Evolutionary conservation across 2,113 vertebrate genomes (phyloP), one percentile per base, ranked within the genome.

Genomic region (Chaetorhynchus papuensis): DNA sequence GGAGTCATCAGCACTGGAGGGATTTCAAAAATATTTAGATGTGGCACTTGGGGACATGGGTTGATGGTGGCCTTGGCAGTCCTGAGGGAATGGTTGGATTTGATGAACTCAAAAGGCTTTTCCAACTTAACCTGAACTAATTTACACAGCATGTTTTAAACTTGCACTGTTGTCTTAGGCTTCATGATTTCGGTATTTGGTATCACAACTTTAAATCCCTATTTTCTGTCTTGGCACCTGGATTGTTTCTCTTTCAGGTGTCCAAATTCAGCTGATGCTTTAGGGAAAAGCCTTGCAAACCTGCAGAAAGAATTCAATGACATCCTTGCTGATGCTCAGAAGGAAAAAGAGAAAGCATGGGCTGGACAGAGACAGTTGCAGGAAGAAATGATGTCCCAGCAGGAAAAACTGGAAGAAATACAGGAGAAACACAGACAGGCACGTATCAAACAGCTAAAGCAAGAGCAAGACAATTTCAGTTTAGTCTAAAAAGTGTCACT

Each of bases 391-490:
- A 65, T 49, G 16, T 95, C 97, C 44, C 98, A 98, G 56, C 97
- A 97, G 83, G 98, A 98, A 63, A 98, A 97, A 83, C 95, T 98
- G 96, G 96, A 94, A 45, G 91, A 93, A 11, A 92, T 97, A 26
- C 98, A 98, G 87, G 96, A 98, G 57, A 98, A 98, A 60, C 98
- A 98, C 53, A 97, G 93, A 84, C 97, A 96, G 91, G 98, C 94
- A 93, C 4, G 97, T 72, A 97, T 97, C 92, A 97, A 97, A 96
- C 96, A 97, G 11, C 95, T 94, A 16, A 93, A 87, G 49, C 87
- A 37, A 90, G 86, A 96, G 96, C 97, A 71, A 98, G 96, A 59
- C 42, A 30, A 41, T 50, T 92, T 41, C 60, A 85, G 9, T 37
- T 71, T 70, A 37, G 61, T 41, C 16, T n/a, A 18, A 64, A 76